phyloP scores from a whole-genome alignment of 2,888 invertebrate genomes.

The Drosophila quinaria region DNA sequence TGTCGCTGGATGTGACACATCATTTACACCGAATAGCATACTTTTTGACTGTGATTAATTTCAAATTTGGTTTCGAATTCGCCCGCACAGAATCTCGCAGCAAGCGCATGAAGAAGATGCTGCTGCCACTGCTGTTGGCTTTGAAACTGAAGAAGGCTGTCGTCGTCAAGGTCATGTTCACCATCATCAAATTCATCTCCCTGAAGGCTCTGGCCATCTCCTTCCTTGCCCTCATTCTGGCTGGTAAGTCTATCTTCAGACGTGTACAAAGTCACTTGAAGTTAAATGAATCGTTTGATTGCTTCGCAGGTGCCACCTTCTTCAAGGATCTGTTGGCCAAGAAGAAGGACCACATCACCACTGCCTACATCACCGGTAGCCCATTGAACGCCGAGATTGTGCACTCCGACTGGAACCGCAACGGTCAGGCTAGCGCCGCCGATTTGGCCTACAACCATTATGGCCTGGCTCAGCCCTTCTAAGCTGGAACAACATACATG shows the following conservation, averaged over 20 bases:
- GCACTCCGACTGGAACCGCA: slow-evolving; percentile 86
- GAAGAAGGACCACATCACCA: slow-evolving; percentile 86
- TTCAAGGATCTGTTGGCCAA: slow-evolving; percentile 85
- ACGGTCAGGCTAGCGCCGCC: slow-evolving; percentile 84
- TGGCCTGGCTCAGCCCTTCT: slow-evolving; percentile 85
- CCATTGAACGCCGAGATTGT: slow-evolving; percentile 86
- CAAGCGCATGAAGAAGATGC: slow-evolving; percentile 88
- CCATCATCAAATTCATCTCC: slow-evolving; percentile 88
- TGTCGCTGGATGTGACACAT: background rate
- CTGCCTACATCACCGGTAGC: slow-evolving; percentile 85
- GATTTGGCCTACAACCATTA: slow-evolving; percentile 86
- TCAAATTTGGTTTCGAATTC: slow-evolving; percentile 10
- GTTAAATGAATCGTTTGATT: background rate
- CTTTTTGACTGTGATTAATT: slow-evolving; percentile 32
- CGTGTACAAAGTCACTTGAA: background rate
- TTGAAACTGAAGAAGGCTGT: slow-evolving; percentile 88
- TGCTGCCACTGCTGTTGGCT: slow-evolving; percentile 88
- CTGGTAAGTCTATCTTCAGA: slow-evolving; percentile 85
- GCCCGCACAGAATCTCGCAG: slow-evolving; percentile 86
- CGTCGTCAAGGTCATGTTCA: slow-evolving; percentile 88
- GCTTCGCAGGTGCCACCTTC: slow-evolving; percentile 83
- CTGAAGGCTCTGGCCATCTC: slow-evolving; percentile 89
- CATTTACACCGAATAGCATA: slow-evolving; percentile 33
- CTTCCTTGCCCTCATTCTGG: slow-evolving; percentile 88
- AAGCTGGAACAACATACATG: slow-evolving; percentile 46